Base-by-base conservation (phyloP, 92 coral and sea anemone genomes). In the Galaxea fascicularis region DNA sequence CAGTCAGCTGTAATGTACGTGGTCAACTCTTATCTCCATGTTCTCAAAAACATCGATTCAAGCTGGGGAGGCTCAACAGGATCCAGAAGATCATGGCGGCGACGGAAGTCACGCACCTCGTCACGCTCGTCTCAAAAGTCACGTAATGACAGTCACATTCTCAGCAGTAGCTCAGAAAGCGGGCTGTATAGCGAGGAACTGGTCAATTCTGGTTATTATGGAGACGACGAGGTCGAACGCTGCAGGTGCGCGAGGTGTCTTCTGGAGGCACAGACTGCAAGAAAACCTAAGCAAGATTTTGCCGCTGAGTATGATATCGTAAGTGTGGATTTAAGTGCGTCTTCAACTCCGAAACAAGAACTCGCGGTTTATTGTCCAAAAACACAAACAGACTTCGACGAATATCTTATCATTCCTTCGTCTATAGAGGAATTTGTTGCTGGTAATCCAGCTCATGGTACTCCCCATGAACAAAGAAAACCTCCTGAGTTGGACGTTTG, bases 171-270 rank as follows among this genome's bases (percentile, higher is more conserved):
- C 74, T 82, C 90, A 1, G 98, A 94, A 58, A 92, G 95, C 25
- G 98, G 98, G 59, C 79, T 80, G 1, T 94, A 54, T 82, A 92
- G 95, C 52, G 98, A 88, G 24, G 98, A 92, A 47, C 73, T 78
- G 9, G 92, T 88, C 56, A 92, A 87, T 73, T 94, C 98, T 27
- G 98, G 98, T 89, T 94, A 94, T 90, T 94, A 87, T 89, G 98
- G 98, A n/a, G 98, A 94, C 64, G 98, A 94, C 27, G 98, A 94
- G 59, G 79, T 94, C 16, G 98, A 92, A 52, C 95, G 92, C 63
- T 90, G 93, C 65, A 68, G 78, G 4, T 94, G 98, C 73, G 63
- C 72, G 7, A 82, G 82, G 67, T 91, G 95, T 77, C 29, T 62
- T 17, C 76, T 78, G 25, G 88, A 77, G 20, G 51, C 74, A 25